Evolutionary conservation across 2,113 vertebrate genomes (phyloP), one percentile per base, ranked within the genome.

Genomic region (Lathamus discolor): DNA sequence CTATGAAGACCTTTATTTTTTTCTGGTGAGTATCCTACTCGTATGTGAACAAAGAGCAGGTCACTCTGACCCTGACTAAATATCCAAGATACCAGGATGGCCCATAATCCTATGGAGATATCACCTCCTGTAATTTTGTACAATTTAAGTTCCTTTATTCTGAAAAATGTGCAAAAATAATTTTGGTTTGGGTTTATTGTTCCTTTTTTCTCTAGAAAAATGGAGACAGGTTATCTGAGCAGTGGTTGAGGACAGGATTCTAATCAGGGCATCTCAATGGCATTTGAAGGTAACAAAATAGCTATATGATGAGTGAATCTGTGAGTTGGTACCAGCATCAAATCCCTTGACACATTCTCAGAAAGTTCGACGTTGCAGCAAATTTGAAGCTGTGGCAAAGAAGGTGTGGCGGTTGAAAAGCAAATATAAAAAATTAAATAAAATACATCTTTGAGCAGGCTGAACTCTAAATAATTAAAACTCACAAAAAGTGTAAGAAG

Each of bases 391-490:
- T 84, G 59, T 84, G 86, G 88, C 62, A 92, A 91, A 78, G 59
- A 75, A 88, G 7, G 46, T 91, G 75, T 74, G 84, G 84, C 51
- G 90, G 54, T 25, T 93, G 57, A 86, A 93, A 92, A 88, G 35
- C 54, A 90, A 74, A 46, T 85, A 90, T 51, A 17, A 43, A 72
- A 95, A 81, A 55, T 54, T 48, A 92, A 86, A 39, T 48, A 31
- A 85, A 91, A 83, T 67, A 67, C 39, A 70, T 63, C 22, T 96
- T 88, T 88, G 70, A 84, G 51, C 22, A 90, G 39, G n/a, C 54
- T 85, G 87, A 78, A 62, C 33, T 66, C 35, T 95, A 88, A 97
- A 96, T 94, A 94, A 87, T 93, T 94, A 75, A 83, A 70, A 52
- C 28, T 67, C 0, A 0, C 46, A 39, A 68, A 70, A 87, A 72